These are phyloP conservation scores for Conger conger DNA, from an alignment of 2,113 vertebrate species.

Conservation along the genomic window DNA sequence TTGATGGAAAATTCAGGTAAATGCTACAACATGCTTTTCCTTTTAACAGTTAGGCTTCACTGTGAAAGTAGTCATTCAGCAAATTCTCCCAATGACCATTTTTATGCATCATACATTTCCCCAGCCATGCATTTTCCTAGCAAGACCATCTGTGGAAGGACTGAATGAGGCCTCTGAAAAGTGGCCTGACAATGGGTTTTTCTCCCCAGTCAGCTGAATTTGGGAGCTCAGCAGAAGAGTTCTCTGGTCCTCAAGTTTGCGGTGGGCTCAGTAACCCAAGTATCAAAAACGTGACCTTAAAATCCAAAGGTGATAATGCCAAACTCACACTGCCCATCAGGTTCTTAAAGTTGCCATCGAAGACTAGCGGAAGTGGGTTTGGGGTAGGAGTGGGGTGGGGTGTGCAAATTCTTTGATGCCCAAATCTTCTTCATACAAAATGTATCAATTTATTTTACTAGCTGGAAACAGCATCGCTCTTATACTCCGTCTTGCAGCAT, in stretches of 20 bases:
- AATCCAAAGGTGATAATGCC: slow-evolving; percentile 37
- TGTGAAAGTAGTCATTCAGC: not conserved
- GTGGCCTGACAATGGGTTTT: slow-evolving; percentile 10
- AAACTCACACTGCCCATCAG: slow-evolving; percentile 1
- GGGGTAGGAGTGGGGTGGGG: not conserved
- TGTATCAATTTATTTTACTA: slow-evolving; percentile 33
- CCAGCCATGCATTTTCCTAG: not conserved
- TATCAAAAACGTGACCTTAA: slow-evolving; percentile 41
- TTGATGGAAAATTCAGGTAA: too few relatives aligned
- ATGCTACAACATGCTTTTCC: too few relatives aligned
- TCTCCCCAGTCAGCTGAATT: slow-evolving; percentile 44
- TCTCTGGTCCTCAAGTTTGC: slow-evolving; percentile 2
- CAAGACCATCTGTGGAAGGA: not conserved
- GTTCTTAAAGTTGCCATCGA: slow-evolving; percentile 11
- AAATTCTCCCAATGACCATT: too few relatives aligned
- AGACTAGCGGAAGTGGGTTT: not conserved
- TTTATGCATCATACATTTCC: not conserved
- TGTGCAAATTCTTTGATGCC: not conserved
- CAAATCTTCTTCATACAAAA: slow-evolving; percentile 56
- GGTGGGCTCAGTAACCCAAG: slow-evolving; percentile 29
- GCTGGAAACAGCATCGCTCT: slow-evolving; percentile 26
- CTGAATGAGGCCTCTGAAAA: not conserved
- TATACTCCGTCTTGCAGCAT: not conserved
- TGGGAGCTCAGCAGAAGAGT: slow-evolving; percentile 16
- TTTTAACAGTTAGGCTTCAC: not conserved